phyloP scores from a whole-genome alignment of 2,797 vertebrate species.

The Syngnathus acus region DNA sequence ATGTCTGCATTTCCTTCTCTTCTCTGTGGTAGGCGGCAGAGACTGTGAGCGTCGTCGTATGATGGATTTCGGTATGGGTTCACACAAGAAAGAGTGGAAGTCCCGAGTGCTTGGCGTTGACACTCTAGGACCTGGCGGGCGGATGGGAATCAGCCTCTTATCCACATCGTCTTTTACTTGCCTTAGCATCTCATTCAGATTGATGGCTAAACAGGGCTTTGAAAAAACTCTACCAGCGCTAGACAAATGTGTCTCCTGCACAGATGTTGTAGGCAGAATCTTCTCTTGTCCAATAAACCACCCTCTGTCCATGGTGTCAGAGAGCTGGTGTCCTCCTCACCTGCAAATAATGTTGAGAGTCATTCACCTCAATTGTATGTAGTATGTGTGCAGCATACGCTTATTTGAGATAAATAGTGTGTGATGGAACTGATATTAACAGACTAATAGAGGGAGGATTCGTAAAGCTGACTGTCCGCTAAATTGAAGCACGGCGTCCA shows the following conservation, averaged over 20 bases:
- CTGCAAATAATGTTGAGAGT: constrained; percentile 26
- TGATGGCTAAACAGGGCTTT: constrained; percentile 63
- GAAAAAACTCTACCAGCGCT: constrained; percentile 57
- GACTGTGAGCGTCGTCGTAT: constrained; percentile 79
- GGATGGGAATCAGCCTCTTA: constrained; percentile 52
- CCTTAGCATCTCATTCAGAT: constrained; percentile 53
- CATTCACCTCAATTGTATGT: neutral
- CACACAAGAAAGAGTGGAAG: constrained; percentile 59
- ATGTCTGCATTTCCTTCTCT: constrained; percentile 60
- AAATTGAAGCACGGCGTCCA: too few species aligned
- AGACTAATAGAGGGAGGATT: too few species aligned
- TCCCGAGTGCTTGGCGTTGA: constrained; percentile 18
- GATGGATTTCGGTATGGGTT: constrained; percentile 79
- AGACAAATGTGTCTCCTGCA: constrained; percentile 18
- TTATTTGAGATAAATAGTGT: too few species aligned
- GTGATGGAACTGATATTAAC: too few species aligned
- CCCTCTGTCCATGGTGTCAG: constrained; percentile 44
- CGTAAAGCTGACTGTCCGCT: too few species aligned
- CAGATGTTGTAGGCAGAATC: constrained; percentile 42
- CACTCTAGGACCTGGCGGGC: constrained; percentile 38
- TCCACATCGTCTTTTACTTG: constrained; percentile 20
- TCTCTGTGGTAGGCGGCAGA: constrained; percentile 76
- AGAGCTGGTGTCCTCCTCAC: constrained; percentile 22
- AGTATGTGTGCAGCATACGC: neutral
- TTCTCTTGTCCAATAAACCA: constrained; percentile 63